These are phyloP conservation scores for Lepas anatifera DNA, from an alignment of 2,888 invertebrate genomes.

Conservation along the genomic window DNA sequence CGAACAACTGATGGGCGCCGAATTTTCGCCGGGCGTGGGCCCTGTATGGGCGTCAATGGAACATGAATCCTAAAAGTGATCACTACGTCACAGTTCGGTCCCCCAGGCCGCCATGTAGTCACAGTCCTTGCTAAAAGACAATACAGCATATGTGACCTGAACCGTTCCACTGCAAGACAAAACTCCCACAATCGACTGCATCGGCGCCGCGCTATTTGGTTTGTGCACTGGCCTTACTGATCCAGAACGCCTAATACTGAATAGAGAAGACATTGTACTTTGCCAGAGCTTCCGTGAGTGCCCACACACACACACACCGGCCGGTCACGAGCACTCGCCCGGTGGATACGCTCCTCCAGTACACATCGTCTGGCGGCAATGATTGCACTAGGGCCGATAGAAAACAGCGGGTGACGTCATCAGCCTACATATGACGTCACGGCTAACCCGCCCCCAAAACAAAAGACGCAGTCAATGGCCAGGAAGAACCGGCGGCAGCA, in stretches of 20 bases:
- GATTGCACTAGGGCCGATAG: constrained; percentile 4
- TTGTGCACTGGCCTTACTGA: background rate
- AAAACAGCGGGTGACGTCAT: background rate
- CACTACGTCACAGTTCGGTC: too few relatives aligned
- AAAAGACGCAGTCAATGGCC: background rate
- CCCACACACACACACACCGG: background rate
- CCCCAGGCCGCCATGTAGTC: too few relatives aligned
- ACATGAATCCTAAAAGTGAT: background rate
- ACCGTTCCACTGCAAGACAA: too few relatives aligned
- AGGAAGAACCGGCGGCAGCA: constrained; percentile 21
- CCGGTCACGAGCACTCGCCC: too few relatives aligned
- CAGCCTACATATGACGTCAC: too few relatives aligned
- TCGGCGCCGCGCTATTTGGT: constrained; percentile 8
- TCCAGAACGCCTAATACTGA: background rate
- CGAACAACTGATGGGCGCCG: too few relatives aligned
- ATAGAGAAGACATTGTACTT: constrained; percentile 10
- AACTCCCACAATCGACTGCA: too few relatives aligned
- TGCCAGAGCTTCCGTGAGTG: too few relatives aligned
- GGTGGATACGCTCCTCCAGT: background rate
- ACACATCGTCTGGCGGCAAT: background rate
- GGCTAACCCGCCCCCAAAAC: too few relatives aligned
- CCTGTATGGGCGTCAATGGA: background rate
- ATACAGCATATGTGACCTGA: too few relatives aligned
- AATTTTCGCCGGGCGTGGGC: too few relatives aligned
- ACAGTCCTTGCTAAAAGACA: too few relatives aligned